Conservation (phyloP, 64 coral and sea anemone species). For the Porites lutea region DNA sequence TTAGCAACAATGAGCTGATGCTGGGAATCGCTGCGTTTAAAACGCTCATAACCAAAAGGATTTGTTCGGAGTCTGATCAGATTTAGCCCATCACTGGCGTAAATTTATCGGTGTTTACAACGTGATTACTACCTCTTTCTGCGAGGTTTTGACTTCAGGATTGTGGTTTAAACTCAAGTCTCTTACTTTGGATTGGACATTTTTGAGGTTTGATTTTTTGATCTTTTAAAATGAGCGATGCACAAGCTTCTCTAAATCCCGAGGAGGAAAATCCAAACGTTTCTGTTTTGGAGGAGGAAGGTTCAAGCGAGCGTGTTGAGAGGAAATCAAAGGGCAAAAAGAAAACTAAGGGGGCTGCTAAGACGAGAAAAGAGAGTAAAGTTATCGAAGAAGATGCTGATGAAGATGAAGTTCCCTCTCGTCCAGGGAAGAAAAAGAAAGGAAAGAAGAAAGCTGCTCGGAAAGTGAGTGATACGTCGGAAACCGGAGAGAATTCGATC, state of each 20-base stretch:
- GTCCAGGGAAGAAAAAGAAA: slow-evolving; percentile 27
- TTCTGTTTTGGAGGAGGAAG: neutral
- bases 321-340: slow-evolving; percentile 39
- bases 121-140: neutral
- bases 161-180: neutral
- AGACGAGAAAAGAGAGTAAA: neutral
- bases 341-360: slow-evolving; percentile 8
- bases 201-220: neutral
- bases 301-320: neutral
- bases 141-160: neutral
- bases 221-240: slow-evolving; percentile 1
- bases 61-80: neutral
- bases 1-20: neutral
- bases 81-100: neutral
- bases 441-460: slow-evolving; percentile 24
- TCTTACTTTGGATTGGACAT: neutral
- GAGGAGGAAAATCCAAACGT: neutral
- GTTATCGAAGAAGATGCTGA: neutral
- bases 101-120: neutral
- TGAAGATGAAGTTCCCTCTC: neutral
- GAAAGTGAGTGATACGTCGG: neutral
- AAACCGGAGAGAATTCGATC: slow-evolving; percentile 1
- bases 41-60: neutral
- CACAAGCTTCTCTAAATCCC: neutral
- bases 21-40: neutral